Evolutionary conservation across 2,113 vertebrate genomes (phyloP), one percentile per base, ranked within the genome.

Genomic region (Corapipo altera): DNA sequence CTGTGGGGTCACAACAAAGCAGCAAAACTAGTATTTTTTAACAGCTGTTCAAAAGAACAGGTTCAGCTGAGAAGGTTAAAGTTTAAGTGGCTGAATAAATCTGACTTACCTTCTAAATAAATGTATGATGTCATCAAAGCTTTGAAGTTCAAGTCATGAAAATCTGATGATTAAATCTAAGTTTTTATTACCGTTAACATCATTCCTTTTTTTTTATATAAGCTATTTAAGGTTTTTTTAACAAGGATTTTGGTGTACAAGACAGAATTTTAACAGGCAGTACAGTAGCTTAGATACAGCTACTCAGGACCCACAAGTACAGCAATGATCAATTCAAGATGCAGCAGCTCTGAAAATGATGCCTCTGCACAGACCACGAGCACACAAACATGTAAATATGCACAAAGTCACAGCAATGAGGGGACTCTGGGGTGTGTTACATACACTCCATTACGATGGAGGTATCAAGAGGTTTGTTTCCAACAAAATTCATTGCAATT

Each of bases 71-170:
- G 66, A 91, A 87, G 35, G 54, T 15, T 61, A 94, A 89, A 43
- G 59, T 49, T 43, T 32, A 81, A 85, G 66, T 73, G 58, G n/a
- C 57, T 93, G 73, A 95, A 91, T 66, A 92, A 93, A 82, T 88
- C 76, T 91, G 59, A 86, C 49, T 89, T 95, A 69, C 82, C 91
- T 57, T 73, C 78, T 88, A 93, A 96, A 93, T 67, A 95, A 96
- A 95, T 6, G 7, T 21, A 69, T 37, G 55, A 96, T 65, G 37
- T 49, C 94, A 96, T 84, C 83, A 93, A 89, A 93, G 62, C 24
- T 69, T 54, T 59, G 18, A 90, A 89, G 54, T 48, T 89, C 37
- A 80, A 80, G 52, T 95, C 19, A 95, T 41, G 18, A 85, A 91
- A 95, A 83, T 43, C 67, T 82, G 74, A 81, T 84, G 3, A 93